Evolutionary conservation across 2,113 vertebrate genomes (phyloP).

Genomic region (Podiceps cristatus): DNA sequence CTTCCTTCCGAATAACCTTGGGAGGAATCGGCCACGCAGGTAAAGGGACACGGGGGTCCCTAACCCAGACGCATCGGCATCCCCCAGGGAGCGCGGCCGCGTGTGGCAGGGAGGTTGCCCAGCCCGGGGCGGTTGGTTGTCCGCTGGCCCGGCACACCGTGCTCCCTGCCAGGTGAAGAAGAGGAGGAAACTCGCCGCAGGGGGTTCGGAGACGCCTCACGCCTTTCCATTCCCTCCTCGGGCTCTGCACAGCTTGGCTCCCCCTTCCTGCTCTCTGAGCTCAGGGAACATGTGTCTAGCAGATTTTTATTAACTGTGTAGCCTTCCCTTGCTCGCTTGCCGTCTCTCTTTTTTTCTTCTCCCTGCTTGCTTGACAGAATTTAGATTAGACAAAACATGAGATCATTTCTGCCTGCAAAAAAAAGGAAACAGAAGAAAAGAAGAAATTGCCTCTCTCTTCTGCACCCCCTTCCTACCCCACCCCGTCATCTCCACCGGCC

Average conservation of each 20-base stretch:
- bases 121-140: accelerated
- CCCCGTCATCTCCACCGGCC: not conserved
- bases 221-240: not conserved
- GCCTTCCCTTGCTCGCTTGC: conserved; percentile 8
- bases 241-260: not conserved
- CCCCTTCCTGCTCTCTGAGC: conserved; percentile 52
- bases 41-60: not conserved
- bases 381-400: conserved; percentile 85
- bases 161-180: not conserved
- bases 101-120: not conserved
- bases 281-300: conserved; percentile 80
- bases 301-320: conserved; percentile 79
- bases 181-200: not conserved
- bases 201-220: not conserved
- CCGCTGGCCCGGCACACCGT: not conserved
- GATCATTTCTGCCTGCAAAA: conserved; percentile 75
- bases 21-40: not conserved
- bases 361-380: conserved; percentile 82
- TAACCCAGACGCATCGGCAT: not conserved
- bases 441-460: not conserved
- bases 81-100: not conserved
- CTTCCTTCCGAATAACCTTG: not conserved
- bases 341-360: conserved; percentile 2
- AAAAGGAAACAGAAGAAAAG: not conserved
- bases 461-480: not conserved